Evolutionary conservation across 2,797 vertebrate genomes (phyloP), one percentile per base, ranked within the genome.

Genomic region (Eulemur albifrons): DNA sequence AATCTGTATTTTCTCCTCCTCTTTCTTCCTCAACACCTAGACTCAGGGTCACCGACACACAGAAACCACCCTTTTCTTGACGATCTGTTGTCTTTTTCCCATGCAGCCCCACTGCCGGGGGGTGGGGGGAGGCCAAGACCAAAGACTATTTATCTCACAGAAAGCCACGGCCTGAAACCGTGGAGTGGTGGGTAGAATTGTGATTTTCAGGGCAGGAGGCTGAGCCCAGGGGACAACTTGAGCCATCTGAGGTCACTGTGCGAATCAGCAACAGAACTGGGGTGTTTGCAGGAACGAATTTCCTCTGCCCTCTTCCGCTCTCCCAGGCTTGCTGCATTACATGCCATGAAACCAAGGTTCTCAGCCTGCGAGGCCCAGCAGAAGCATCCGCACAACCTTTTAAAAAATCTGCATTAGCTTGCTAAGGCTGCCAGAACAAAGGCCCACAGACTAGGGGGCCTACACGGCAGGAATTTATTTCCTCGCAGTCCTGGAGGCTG

Each of bases 341-440:
- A 0, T 5, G 32, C 5, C 1, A 0, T 0, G 54, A 40, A 32
- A 5, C n/a, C 43, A 27, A 21, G 40, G 1, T 40, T 57, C 15
- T 85, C 10, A 4, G 30, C 25, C 69, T 38, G 4, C 7, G 6
- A 45, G 48, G 10, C 32, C 69, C 48, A 1, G 59, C 20, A 25
- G 27, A 35, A 13, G 23, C 7, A 30, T 12, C n/a, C 25, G 14
- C 17, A 27, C 23, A 38, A 23, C 8, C 18, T 57, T 45, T 45
- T 3, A 13, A 32, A 14, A 65, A 54, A 54, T 35, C 48, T 17
- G 0, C 2, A 0, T 32, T 40, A 7, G 13, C 69, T 52, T n/a
- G 82, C 17, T 35, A 2, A 23, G 23, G 40, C 35, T 14, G 2
- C 59, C 20, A 1, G 32, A 7, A 4, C 63, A 4, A 4, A 83